phyloP scores from a whole-genome alignment of 2,113 vertebrate genomes.

The Elanus axillaris region DNA sequence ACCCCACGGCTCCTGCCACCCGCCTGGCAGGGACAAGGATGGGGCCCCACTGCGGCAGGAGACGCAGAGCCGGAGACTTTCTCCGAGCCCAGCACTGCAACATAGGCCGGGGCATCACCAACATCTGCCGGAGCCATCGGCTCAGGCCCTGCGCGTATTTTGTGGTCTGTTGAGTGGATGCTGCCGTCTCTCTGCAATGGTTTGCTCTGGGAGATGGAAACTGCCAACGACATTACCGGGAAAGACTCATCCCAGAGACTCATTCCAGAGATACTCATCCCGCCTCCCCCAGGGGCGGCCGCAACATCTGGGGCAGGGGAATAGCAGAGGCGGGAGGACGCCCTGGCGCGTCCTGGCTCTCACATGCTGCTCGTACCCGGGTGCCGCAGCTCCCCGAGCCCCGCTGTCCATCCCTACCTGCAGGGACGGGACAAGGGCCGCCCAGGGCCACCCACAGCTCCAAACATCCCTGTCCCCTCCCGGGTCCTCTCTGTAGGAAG shows the following conservation, averaged over 20 bases:
- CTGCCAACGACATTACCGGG: background rate
- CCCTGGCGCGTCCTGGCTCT: background rate
- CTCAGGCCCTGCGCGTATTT: fast-evolving
- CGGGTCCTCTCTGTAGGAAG: background rate
- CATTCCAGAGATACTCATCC: background rate
- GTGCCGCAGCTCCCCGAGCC: background rate
- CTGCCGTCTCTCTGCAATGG: fast-evolving
- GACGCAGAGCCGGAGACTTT: background rate
- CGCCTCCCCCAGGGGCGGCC: background rate
- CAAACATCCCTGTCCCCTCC: background rate
- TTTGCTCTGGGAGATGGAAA: background rate
- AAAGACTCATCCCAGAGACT: background rate
- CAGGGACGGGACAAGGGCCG: background rate
- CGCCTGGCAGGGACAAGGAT: fast-evolving
- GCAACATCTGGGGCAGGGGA: background rate
- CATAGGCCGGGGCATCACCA: background rate
- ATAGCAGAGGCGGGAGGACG: background rate
- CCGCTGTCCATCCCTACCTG: background rate
- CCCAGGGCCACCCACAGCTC: background rate
- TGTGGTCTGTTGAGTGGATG: background rate
- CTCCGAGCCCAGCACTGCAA: background rate
- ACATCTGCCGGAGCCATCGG: fast-evolving
- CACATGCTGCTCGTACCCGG: fast-evolving
- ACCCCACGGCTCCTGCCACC: background rate
- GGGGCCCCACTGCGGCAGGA: background rate